These are phyloP conservation scores for Colletes gigas DNA, from an alignment of 1,140 invertebrate species.

Conservation along the genomic window DNA sequence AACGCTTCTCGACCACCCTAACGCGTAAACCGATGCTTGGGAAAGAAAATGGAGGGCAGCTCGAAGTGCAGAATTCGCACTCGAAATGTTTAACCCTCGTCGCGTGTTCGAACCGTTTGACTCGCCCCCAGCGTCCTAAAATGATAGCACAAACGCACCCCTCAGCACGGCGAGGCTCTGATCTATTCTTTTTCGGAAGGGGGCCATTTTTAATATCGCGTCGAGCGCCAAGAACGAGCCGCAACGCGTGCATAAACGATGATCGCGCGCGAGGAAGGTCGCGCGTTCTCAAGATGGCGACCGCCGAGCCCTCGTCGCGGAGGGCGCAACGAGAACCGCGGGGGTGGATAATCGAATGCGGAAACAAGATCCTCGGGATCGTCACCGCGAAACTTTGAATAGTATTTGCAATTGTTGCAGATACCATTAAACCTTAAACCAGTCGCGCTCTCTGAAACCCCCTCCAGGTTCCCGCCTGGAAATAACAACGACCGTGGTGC, in stretches of 20 bases:
- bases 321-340: constrained; percentile 8
- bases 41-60: not conserved
- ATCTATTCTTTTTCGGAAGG: too few relatives aligned
- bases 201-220: not conserved
- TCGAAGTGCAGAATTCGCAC: too few relatives aligned
- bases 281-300: constrained; percentile 51
- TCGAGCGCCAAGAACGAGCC: not conserved
- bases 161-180: too few relatives aligned
- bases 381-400: constrained; percentile 15
- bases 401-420: constrained; percentile 31
- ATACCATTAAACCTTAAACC: constrained; percentile 53
- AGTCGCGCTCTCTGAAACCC: not conserved
- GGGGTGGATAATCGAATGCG: constrained; percentile 48
- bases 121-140: not conserved
- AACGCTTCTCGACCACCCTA: too few relatives aligned
- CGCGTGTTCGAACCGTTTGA: not conserved
- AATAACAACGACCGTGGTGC: constrained; percentile 65
- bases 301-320: constrained; percentile 9
- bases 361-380: constrained; percentile 13
- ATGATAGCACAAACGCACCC: too few relatives aligned
- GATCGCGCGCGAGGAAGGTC: constrained; percentile 15
- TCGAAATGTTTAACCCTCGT: too few relatives aligned
- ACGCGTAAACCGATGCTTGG: not conserved
- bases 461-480: constrained; percentile 10
- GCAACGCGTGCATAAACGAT: constrained; percentile 31